Base-by-base conservation (phyloP, 1,140 invertebrate species). In the Drosophila carrolli region DNA sequence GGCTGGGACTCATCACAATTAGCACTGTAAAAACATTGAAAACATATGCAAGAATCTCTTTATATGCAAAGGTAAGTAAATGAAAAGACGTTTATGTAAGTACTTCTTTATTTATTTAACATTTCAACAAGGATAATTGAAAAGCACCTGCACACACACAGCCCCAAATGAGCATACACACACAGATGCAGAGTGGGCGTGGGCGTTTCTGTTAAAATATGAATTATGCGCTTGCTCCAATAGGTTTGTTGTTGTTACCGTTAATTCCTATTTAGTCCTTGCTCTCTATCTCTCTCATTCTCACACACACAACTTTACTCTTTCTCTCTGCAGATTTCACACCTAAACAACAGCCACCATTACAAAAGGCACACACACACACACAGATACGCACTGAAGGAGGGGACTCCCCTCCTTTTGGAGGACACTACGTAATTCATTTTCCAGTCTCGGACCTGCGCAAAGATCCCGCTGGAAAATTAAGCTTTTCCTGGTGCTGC, bases 381-480 rank as follows among this genome's bases (percentile, higher is more conserved):
- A 38, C 50, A 27, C 40, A 72, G n/a, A 29, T 41, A 55, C 55
- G n/a, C 6, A 40, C 37, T 47, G 19, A 43, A 6, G 11, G 63
- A 27, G 7, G 48, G 48, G 48, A 27, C 23, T 50, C 58, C 56
- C 50, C 83, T 62, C 46, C 53, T 43, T 38, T 16, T 23, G n/a
- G 27, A 59, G 58, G 46, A 56, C 53, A 61, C 62, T 67, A 75
- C 66, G 83, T 82, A 82, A 83, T 79, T 83, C 79, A 82, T 80
- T 79, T 86, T 88, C 83, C 83, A 88, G 83, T 80, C 46, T 63
- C 53, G 79, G 76, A 77, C 84, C 75, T 88, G 83, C 83, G 83
- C 83, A 88, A 65, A 89, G 66, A 75, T 55, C 19, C 51, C 38
- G 57, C 71, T 83, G 76, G 83, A 61, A 83, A 71, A 48, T 38